Percentiles rank a stretch among this genome's conserved stretches.
Conservation (phyloP, 2,113 vertebrate genomes). For the Phoxinus phoxinus region DNA sequence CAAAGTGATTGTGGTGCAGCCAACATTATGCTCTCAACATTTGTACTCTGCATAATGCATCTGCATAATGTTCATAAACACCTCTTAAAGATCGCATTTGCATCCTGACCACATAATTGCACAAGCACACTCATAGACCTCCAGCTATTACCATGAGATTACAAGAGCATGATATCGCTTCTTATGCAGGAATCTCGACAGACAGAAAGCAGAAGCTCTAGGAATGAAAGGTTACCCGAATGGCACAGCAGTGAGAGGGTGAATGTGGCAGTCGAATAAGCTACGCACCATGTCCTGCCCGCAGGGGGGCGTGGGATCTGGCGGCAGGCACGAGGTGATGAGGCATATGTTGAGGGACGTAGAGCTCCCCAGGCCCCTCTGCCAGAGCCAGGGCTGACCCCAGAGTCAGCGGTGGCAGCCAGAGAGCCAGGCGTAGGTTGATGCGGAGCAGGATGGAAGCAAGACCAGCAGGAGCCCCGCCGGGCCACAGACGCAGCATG, state of each 20-base stretch:
- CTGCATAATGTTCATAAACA: slow-evolving; percentile 44
- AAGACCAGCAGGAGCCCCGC: slow-evolving; percentile 39
- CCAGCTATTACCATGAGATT: neutral
- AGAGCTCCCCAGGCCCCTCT: slow-evolving; percentile 26
- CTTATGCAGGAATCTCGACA: neutral
- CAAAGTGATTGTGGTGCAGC: slow-evolving; percentile 19
- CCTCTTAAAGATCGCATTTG: slow-evolving; percentile 41
- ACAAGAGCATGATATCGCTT: slow-evolving; percentile 10
- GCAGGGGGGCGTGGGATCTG: slow-evolving; percentile 86
- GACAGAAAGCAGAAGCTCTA: slow-evolving; percentile 4
- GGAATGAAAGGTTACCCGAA: slow-evolving; percentile 10
- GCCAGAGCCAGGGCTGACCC: slow-evolving; percentile 75
- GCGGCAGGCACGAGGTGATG: slow-evolving; percentile 84
- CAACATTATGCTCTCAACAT: slow-evolving; percentile 32
- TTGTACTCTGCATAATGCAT: slow-evolving; percentile 44
- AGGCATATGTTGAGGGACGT: slow-evolving; percentile 69
- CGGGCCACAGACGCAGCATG: slow-evolving; percentile 50
- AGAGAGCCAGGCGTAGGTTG: slow-evolving; percentile 74
- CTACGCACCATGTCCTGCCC: slow-evolving; percentile 89
- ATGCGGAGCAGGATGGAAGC: slow-evolving; percentile 43
- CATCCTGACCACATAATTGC: slow-evolving; percentile 43
- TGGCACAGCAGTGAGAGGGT: slow-evolving; percentile 13
- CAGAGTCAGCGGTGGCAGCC: slow-evolving; percentile 83
- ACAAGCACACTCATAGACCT: slow-evolving; percentile 27
- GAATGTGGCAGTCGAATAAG: slow-evolving; percentile 31